Percentiles rank a stretch among this genome's conserved stretches.
phyloP scores from a whole-genome alignment of 1,140 invertebrate genomes.

The Akabosia matsudoensis region DNA sequence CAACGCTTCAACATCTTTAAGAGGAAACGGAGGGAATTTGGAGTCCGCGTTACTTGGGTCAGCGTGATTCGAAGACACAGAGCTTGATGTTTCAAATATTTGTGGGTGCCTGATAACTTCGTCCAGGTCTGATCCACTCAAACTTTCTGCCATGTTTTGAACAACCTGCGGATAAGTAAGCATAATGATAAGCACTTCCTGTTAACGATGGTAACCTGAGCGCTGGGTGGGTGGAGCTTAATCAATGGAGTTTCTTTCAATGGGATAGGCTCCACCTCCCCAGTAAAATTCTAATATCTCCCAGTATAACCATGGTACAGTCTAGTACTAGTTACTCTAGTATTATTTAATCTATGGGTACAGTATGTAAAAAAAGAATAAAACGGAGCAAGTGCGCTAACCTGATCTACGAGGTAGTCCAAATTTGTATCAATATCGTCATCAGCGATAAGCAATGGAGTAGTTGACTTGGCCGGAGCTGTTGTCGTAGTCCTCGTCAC shows the following conservation, averaged over 20 bases:
- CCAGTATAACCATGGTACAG: too few species aligned
- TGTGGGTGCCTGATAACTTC: slow-evolving; percentile 34
- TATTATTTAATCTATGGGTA: too few species aligned
- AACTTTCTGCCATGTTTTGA: slow-evolving; percentile 44
- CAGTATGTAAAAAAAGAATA: too few species aligned
- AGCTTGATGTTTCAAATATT: neutral
- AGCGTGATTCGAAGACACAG: neutral
- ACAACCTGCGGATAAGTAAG: slow-evolving; percentile 43
- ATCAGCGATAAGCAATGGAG: slow-evolving; percentile 26
- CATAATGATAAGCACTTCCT: too few species aligned
- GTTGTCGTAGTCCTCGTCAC: slow-evolving; percentile 48
- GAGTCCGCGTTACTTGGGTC: slow-evolving; percentile 11
- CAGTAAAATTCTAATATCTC: too few species aligned
- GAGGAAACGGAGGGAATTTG: slow-evolving; percentile 38
- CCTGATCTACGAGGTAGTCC: slow-evolving; percentile 46
- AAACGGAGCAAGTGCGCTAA: too few species aligned
- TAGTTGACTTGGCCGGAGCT: slow-evolving; percentile 40
- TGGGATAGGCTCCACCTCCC: too few species aligned
- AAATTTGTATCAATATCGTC: slow-evolving; percentile 46
- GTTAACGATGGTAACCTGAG: too few species aligned
- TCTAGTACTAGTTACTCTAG: too few species aligned
- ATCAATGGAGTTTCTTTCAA: too few species aligned
- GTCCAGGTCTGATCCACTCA: slow-evolving; percentile 43
- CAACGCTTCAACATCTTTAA: slow-evolving; percentile 37
- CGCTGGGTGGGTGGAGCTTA: too few species aligned